Conservation (phyloP, 2,888 invertebrate species). For the Melinopterus prodromus region DNA sequence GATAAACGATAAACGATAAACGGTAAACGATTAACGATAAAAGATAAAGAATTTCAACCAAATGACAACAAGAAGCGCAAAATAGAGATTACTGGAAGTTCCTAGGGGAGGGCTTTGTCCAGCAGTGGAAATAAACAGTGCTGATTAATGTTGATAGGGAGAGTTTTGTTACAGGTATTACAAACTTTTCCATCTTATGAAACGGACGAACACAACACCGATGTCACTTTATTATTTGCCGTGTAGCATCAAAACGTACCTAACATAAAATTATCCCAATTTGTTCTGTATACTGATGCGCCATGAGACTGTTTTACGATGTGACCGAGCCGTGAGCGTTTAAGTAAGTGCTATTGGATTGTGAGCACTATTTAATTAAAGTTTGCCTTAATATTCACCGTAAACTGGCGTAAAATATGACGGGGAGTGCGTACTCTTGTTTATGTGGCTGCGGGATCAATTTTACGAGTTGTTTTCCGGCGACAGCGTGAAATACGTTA, state of each 20-base stretch:
- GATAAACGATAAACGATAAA: too few species aligned
- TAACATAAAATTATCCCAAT: not conserved
- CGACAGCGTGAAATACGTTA: constrained; percentile 23
- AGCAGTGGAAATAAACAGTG: too few species aligned
- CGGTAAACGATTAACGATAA: too few species aligned
- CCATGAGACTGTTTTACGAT: not conserved
- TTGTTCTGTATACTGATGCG: not conserved
- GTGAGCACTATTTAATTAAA: constrained; percentile 4
- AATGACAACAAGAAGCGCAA: too few species aligned
- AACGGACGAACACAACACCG: not conserved
- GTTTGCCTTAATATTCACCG: not conserved
- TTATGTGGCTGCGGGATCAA: constrained; percentile 25
- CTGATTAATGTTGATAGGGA: too few species aligned
- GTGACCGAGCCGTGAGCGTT: not conserved
- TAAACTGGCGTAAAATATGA: constrained; percentile 22
- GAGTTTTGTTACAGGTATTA: not conserved
- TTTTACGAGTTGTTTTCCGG: constrained; percentile 20
- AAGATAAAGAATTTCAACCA: too few species aligned
- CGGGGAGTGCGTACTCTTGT: constrained; percentile 21
- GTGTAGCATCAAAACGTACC: not conserved
- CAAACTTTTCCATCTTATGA: not conserved
- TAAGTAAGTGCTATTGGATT: not conserved
- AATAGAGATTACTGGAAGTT: too few species aligned
- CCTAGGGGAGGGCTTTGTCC: too few species aligned
- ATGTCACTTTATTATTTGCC: not conserved